Evolutionary conservation across 2,113 vertebrate species (phyloP), one percentile per base, ranked within the genome.

Genomic region (Zingel zingel): DNA sequence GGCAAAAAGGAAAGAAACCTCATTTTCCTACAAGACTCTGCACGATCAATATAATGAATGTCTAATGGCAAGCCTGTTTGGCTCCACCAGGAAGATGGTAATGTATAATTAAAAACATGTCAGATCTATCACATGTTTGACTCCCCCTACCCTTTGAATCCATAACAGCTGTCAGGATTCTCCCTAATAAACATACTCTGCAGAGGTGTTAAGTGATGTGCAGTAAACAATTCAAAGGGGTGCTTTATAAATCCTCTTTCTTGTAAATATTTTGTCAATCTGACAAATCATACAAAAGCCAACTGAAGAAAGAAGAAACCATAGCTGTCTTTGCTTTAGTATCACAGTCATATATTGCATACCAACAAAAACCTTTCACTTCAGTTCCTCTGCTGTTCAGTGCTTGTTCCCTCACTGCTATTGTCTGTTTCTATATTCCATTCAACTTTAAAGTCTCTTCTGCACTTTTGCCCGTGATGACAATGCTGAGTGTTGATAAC

Each of bases 31-130:
- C 62, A 76, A 93, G 90, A 89, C 84, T 53, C 81, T 33, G 78
- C 68, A 56, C 75, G 81, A 94, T 95, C 92, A 86, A 94, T 94
- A 75, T 87, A 92, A 94, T 89, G 83, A 93, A 91, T 91, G 89
- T 86, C 87, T 91, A 89, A 92, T 89, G 83, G 83, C 78, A 81
- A 80, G 39, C 58, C 72, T 88, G 86, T 86, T 91, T 89, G 82
- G 81, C 81, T 78, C 83, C 72, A 73, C 57, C 86, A 86, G 85
- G 84, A 89, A 79, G 81, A 92, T 19, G 63, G 80, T 89, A 91
- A 88, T 88, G 79, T 56, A 36, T 66, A 92, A 92, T 93, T 91
- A 87, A 94, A 94, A 90, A 92, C 77, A 90, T 83, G 91, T 91
- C 88, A 92, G 75, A 71, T 61, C 67, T 74, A 77, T 92, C 45